phyloP scores from a whole-genome alignment of 2,888 invertebrate genomes.

The Acleris cristana region DNA sequence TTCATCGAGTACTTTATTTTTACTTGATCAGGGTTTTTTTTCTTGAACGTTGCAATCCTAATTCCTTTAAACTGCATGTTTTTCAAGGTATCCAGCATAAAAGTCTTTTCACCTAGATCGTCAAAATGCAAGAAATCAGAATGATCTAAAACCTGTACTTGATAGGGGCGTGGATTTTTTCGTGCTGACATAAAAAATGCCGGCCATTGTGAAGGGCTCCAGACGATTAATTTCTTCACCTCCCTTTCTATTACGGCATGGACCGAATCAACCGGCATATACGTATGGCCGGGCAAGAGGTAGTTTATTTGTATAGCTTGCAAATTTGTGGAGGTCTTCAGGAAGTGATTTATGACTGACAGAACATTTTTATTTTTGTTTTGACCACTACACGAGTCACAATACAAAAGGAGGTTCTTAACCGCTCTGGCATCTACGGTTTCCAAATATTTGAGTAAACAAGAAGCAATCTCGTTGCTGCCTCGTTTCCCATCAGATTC shows the following conservation, averaged over 20 bases:
- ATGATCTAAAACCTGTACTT: conserved; percentile 35
- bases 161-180: conserved; percentile 41
- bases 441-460: conserved; percentile 43
- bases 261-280: conserved; percentile 53
- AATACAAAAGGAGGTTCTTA: conserved; percentile 41
- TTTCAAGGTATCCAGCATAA: not conserved
- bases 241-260: conserved; percentile 44
- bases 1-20: conserved; percentile 36
- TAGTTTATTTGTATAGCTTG: conserved; percentile 47
- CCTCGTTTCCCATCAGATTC: conserved; percentile 48
- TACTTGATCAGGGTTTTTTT: conserved; percentile 36
- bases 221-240: conserved; percentile 42
- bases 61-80: conserved; percentile 15
- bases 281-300: conserved; percentile 50
- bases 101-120: not conserved
- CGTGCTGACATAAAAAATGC: conserved; percentile 41
- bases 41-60: conserved; percentile 37
- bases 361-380: conserved; percentile 40
- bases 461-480: conserved; percentile 48
- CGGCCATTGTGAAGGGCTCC: conserved; percentile 47
- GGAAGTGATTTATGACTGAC: conserved; percentile 38
- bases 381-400: conserved; percentile 41
- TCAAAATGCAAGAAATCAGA: conserved; percentile 18
- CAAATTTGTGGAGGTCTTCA: conserved; percentile 41
- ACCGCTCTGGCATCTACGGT: conserved; percentile 31